Evolutionary conservation across 2,888 invertebrate species (phyloP), one percentile per base, ranked within the genome.

Genomic region (Ormyrus rosae): DNA sequence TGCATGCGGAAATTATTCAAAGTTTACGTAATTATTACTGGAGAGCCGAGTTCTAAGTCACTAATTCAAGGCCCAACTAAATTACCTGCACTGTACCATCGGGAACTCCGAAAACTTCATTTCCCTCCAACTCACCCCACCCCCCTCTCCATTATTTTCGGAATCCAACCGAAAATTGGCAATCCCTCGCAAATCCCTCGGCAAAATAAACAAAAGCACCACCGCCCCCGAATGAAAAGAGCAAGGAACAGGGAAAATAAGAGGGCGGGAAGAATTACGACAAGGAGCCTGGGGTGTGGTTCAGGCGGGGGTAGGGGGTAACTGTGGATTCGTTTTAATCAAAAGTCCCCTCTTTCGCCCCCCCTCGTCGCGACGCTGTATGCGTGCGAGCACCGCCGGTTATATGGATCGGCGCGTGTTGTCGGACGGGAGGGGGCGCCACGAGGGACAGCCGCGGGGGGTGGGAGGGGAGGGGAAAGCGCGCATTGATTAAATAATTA

Each of bases 291-390:
- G 73, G 81, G 72, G 76, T 74, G 81, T 73, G 80, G 83, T 81
- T 78, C 51, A 13, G 13, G 19, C 19, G 19, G 2, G 19, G 19
- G 19, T 19, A 19, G 19, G 51, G 45, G 34, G 11, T 8, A 11
- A 19, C 64, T 77, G 70, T 64, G 79, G 81, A 83, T 83, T 84
- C 79, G 81, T 82, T 83, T 83, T 84, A 84, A 84, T 84, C 82
- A 83, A 84, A 83, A 81, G 51, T 78, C 68, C 78, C 69, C 61
- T n/a, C 48, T 34, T 10, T 11, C 48, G 48, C 53, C 11, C 34
- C 34, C 58, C 69, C 58, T 10, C 69, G 48, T 13, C 19, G 34
- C 70, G 50, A 19, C 19, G 50, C 51, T 19, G 19, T 19, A 19
- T 19, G 65, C 65, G 7, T 55, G 50, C 60, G 58, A 60, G 11